phyloP scores from a whole-genome alignment of 2,888 invertebrate genomes.

The Cylindroiulus punctatus region DNA sequence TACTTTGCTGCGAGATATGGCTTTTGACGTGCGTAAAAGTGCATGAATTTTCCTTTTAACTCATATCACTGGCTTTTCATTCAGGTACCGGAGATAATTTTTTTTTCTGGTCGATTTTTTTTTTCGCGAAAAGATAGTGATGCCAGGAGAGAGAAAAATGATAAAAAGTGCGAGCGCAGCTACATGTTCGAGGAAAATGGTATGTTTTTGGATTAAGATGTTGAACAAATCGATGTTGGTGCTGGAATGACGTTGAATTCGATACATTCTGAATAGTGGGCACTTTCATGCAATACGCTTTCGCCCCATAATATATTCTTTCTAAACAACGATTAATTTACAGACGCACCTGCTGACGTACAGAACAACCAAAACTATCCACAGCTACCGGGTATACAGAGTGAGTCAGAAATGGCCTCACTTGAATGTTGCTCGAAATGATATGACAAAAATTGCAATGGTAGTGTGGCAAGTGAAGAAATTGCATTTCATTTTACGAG shows the following conservation, averaged over 20 bases:
- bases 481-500: too few relatives aligned
- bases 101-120: background rate
- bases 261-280: background rate
- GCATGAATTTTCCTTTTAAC: background rate
- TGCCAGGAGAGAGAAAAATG: background rate
- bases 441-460: too few relatives aligned
- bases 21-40: slow-evolving; percentile 29
- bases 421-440: too few relatives aligned
- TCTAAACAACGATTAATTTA: background rate
- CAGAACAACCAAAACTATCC: too few relatives aligned
- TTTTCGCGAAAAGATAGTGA: background rate
- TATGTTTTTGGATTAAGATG: background rate
- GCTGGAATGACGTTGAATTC: background rate
- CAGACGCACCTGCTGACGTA: too few relatives aligned
- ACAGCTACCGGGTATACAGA: too few relatives aligned
- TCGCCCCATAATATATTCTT: background rate
- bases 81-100: slow-evolving; percentile 23
- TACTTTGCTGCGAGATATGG: slow-evolving; percentile 19
- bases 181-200: background rate
- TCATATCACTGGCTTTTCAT: slow-evolving; percentile 15
- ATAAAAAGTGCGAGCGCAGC: slow-evolving; percentile 2
- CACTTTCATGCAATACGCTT: background rate
- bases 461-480: too few relatives aligned
- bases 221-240: slow-evolving; percentile 1
- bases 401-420: too few relatives aligned